Conservation (phyloP, 2,888 invertebrate genomes). For the Cistogaster globosa region DNA sequence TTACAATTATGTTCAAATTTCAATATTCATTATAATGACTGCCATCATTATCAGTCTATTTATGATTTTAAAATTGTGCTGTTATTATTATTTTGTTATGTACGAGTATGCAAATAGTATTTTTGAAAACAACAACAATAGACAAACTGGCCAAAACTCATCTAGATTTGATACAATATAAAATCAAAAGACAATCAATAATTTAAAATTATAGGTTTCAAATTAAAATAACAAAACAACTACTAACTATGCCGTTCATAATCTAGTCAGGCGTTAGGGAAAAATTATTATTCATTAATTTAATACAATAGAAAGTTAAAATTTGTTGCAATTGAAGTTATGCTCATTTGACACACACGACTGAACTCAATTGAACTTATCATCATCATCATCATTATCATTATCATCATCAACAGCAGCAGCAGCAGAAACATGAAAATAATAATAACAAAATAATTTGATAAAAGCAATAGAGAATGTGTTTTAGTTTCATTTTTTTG, state of each 20-base stretch:
- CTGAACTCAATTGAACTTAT: slow-evolving; percentile 1
- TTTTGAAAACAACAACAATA: neutral
- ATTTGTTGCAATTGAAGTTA: slow-evolving; percentile 8
- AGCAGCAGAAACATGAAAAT: neutral
- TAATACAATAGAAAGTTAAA: slow-evolving; percentile 27
- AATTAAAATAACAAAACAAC: slow-evolving; percentile 12
- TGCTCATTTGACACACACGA: slow-evolving; percentile 6
- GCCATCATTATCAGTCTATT: neutral
- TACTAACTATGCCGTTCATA: neutral
- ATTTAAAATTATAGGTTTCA: slow-evolving; percentile 21
- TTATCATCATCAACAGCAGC: neutral
- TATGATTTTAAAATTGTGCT: neutral
- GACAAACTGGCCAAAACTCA: neutral
- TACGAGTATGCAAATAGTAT: neutral
- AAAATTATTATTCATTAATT: slow-evolving; percentile 32
- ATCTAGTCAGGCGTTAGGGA: slow-evolving; percentile 11
- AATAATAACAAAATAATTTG: neutral
- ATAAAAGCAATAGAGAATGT: neutral
- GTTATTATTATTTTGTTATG: neutral
- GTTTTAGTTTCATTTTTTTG: neutral
- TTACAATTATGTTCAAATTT: neutral
- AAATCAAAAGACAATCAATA: slow-evolving; percentile 10
- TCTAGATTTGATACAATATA: neutral
- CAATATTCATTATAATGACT: neutral
- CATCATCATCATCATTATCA: neutral